Conservation (phyloP, 2,113 vertebrate genomes). For the Poeciliopsis retropinna region DNA sequence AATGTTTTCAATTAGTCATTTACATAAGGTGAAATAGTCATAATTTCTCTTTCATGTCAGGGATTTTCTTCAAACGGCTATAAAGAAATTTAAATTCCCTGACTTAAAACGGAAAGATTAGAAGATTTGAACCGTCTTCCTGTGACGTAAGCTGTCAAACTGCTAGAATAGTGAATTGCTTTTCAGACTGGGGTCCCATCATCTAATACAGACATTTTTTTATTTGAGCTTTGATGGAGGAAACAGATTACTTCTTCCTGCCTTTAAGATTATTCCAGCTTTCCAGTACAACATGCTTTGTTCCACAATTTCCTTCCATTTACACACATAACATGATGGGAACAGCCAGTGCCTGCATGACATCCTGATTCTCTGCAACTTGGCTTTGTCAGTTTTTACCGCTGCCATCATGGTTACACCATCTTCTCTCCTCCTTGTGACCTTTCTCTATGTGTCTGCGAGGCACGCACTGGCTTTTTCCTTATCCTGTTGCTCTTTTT, state of each 20-base stretch:
- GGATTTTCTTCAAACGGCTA: not conserved
- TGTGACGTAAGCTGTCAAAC: not conserved
- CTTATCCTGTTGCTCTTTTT: constrained; percentile 43
- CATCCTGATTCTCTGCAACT: constrained; percentile 16
- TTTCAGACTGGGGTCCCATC: not conserved
- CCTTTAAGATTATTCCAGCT: not conserved
- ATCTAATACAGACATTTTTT: not conserved
- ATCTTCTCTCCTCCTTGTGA: constrained; percentile 39
- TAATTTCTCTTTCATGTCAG: not conserved
- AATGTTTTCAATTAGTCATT: not conserved
- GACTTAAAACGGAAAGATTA: not conserved
- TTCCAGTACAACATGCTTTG: not conserved
- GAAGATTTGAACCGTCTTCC: not conserved
- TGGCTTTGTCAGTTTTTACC: constrained; percentile 21
- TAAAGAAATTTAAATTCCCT: not conserved
- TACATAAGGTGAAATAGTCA: not conserved
- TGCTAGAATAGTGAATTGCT: not conserved
- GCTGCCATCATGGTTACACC: constrained; percentile 31
- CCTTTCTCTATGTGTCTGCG: constrained; percentile 45
- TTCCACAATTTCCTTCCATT: too few relatives aligned
- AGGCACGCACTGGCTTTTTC: constrained; percentile 45
- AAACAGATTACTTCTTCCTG: not conserved
- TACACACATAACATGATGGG: not conserved
- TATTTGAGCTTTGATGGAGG: not conserved
- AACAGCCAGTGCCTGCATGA: not conserved